These are phyloP conservation scores for Imbricaverruca yamaguchii DNA, from an alignment of 2,888 invertebrate species.

Conservation along the genomic window DNA sequence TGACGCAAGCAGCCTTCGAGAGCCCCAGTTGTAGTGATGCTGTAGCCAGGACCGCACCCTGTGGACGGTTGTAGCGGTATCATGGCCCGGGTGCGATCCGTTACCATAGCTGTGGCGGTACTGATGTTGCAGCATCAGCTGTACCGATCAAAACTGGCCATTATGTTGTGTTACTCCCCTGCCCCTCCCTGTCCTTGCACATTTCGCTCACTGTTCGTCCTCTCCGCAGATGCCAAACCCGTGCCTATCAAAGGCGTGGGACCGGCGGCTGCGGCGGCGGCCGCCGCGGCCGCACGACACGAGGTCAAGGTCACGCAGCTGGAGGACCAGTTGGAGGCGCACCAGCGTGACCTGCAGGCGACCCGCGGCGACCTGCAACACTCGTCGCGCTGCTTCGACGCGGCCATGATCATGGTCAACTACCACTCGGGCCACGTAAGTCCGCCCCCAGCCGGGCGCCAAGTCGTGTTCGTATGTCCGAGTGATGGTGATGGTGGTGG, in stretches of 20 bases:
- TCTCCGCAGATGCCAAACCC: not conserved
- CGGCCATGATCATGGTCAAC: conserved; percentile 72
- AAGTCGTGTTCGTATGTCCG: too few relatives aligned
- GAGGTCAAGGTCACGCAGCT: conserved; percentile 13
- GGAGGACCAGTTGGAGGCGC: conserved; percentile 13
- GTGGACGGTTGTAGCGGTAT: too few relatives aligned
- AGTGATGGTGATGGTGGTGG: not conserved
- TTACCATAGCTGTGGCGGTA: too few relatives aligned
- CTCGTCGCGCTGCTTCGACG: conserved; percentile 64
- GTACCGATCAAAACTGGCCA: too few relatives aligned
- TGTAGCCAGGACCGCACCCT: too few relatives aligned
- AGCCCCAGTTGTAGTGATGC: too few relatives aligned
- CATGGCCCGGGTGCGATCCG: too few relatives aligned
- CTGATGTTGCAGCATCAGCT: too few relatives aligned
- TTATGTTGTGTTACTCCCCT: too few relatives aligned
- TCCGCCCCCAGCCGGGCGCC: not conserved
- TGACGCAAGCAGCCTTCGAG: too few relatives aligned
- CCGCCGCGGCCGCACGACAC: not conserved
- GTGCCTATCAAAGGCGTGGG: not conserved
- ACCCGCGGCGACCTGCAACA: conserved; percentile 39
- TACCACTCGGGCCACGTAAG: conserved; percentile 59
- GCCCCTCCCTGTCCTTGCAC: too few relatives aligned
- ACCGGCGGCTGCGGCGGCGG: not conserved
- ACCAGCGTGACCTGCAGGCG: conserved; percentile 4
- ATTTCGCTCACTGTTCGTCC: too few relatives aligned